Conservation (phyloP, 2,797 vertebrate genomes). For the Sebastes taczanowskii region DNA sequence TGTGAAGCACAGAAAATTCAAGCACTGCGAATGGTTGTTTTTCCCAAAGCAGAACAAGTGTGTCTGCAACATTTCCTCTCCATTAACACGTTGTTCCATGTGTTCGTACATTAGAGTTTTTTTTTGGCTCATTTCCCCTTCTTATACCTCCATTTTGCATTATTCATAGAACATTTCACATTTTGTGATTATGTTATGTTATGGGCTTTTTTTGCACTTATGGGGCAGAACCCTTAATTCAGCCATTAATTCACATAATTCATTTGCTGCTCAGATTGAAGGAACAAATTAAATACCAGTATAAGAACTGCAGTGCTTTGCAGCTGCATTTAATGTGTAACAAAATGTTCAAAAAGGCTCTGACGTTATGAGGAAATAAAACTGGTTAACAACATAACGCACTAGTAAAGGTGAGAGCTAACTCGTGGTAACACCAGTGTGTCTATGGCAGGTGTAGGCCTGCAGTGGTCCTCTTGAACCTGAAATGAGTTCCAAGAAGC, state of each 20-base stretch:
- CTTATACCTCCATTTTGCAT: conserved; percentile 10
- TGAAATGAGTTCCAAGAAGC: conserved; percentile 29
- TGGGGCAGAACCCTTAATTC: conserved; percentile 1
- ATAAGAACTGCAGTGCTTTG: background rate
- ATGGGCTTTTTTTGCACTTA: background rate
- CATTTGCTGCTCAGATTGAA: conserved; percentile 33
- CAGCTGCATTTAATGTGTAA: background rate
- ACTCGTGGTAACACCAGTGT: background rate
- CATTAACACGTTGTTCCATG: conserved; percentile 12
- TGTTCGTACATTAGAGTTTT: background rate
- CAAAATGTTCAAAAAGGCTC: background rate
- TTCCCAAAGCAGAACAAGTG: background rate
- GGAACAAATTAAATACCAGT: background rate
- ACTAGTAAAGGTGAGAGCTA: background rate
- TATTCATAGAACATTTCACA: conserved; percentile 36
- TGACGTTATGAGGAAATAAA: background rate
- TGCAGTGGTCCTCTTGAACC: conserved; percentile 6
- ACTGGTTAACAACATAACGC: background rate
- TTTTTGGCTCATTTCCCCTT: conserved; percentile 45
- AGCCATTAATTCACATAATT: conserved; percentile 30
- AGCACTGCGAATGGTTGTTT: background rate
- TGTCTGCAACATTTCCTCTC: conserved; percentile 25
- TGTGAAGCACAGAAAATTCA: background rate
- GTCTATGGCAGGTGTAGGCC: background rate
- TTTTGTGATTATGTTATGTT: conserved; percentile 5